phyloP scores from a whole-genome alignment of 2,797 vertebrate genomes.

The Liparis tanakae region DNA sequence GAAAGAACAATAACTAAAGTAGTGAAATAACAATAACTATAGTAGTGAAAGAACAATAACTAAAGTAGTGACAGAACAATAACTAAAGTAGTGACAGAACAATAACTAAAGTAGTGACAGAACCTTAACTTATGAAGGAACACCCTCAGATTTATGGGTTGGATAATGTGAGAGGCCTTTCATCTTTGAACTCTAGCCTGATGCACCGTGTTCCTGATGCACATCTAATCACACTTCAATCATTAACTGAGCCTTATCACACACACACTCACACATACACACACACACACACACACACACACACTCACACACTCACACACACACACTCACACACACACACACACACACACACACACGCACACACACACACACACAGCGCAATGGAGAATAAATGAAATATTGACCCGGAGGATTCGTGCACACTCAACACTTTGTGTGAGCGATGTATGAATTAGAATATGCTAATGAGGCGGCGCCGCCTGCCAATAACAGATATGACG shows the following conservation, averaged over 20 bases:
- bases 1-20: no score
- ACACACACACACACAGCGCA: conserved; percentile 22
- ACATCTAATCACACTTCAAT: conserved; percentile 68
- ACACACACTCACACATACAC: conserved; percentile 10
- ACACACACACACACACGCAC: conserved; percentile 14
- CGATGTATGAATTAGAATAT: conserved; percentile 69
- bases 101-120: neutral
- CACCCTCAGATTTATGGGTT: conserved; percentile 14
- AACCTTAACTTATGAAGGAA: no score
- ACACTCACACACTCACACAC: neutral
- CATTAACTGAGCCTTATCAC: conserved; percentile 59
- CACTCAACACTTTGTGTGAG: conserved; percentile 64
- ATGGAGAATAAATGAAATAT: conserved; percentile 70
- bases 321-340: neutral
- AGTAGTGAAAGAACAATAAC: no score
- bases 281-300: conserved; percentile 8
- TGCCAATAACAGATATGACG: conserved; percentile 58
- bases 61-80: no score
- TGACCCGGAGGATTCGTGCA: conserved; percentile 66
- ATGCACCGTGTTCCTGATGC: conserved; percentile 40
- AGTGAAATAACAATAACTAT: no score
- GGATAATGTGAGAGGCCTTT: conserved; percentile 41
- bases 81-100: neutral
- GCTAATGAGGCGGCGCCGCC: conserved; percentile 48
- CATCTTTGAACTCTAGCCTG: conserved; percentile 50